A percentile compares a stretch with the other conserved stretches of the same genome.
Conservation (phyloP, 92 coral and sea anemone species). For the Desmophyllum pertusum region DNA sequence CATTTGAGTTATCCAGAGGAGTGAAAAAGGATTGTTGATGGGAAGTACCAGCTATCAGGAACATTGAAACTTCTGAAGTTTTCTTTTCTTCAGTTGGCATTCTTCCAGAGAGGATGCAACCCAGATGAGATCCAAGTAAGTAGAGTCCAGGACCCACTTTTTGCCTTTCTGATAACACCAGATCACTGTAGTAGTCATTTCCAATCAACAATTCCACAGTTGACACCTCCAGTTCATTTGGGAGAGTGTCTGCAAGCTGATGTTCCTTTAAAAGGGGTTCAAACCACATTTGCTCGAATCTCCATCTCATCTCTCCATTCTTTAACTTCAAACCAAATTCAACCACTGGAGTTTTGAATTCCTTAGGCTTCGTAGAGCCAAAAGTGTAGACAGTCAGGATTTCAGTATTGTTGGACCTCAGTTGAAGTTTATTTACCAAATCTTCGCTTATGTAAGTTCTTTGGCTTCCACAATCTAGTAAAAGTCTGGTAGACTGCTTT, state of each 20-base stretch:
- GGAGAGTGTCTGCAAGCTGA: conserved; percentile 33
- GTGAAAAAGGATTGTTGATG: conserved; percentile 5
- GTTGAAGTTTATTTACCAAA: conserved; percentile 34
- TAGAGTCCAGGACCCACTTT: conserved; percentile 43
- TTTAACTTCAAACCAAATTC: conserved; percentile 7
- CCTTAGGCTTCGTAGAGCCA: conserved; percentile 25
- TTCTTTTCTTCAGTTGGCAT: conserved; percentile 18
- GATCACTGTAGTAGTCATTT: conserved; percentile 45
- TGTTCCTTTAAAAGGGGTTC: conserved; percentile 26
- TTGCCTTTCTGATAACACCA: no score
- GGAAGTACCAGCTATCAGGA: background rate
- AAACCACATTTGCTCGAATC: conserved; percentile 33
- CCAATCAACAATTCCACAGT: conserved; percentile 33
- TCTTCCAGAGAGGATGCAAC: conserved; percentile 41
- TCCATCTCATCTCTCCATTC: conserved; percentile 12
- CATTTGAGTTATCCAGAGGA: background rate
- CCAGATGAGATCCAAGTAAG: conserved; percentile 39
- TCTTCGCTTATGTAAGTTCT: conserved; percentile 30
- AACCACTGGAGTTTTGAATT: no score
- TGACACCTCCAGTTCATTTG: conserved; percentile 25
- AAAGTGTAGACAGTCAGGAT: conserved; percentile 28
- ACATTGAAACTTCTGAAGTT: no score
- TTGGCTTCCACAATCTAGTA: conserved; percentile 29
- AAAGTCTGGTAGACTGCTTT: conserved; percentile 14
- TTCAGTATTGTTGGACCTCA: conserved; percentile 26